Evolutionary conservation across 2,113 vertebrate genomes (phyloP), one percentile per base, ranked within the genome.

Genomic region (Antechinus stuartii): DNA sequence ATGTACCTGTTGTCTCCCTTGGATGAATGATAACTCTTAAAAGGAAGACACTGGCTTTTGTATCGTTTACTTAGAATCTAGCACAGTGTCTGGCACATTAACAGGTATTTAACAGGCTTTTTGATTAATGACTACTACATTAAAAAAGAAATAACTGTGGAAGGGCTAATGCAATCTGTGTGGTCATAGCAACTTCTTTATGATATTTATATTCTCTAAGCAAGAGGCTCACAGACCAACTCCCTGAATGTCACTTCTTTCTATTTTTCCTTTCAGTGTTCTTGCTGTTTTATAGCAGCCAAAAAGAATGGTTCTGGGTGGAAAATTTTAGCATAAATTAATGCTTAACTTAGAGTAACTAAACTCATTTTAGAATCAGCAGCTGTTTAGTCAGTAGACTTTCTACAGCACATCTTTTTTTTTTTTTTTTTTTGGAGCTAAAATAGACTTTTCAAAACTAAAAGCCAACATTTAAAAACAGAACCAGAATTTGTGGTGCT

Each of bases 271-370:
- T 68, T 68, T 68, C 30, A n/a, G 61, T n/a, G 14, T 22, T n/a
- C 68, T 42, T 84, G 23, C n/a, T 42, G 16, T 42, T 84, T 84
- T 84, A 84, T 19, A 84, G 6, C 19, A 84, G 19, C 68, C n/a
- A 84, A 42, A 84, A 84, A 84, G 68, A 42, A 84, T 84, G 68
- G 5, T 6, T 42, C 68, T 84, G 68, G 35, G 68, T 84, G 68
- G 68, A 84, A 84, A 22, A 84, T 84, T 84, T 84, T 84, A 84
- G 68, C n/a, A 84, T 42, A 84, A 84, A 84, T 84, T 84, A 84
- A 42, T 42, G 68, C 68, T 84, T 84, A 84, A 84, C 68, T 84
- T 84, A 84, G 35, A 84, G 68, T 84, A 84, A 42, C 68, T 76
- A 35, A 84, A 84, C n/a, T 84, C 68, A 42, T 84, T 84, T 84